Conservation (phyloP, 2,888 invertebrate species). For the Rhaphigaster nebulosa region DNA sequence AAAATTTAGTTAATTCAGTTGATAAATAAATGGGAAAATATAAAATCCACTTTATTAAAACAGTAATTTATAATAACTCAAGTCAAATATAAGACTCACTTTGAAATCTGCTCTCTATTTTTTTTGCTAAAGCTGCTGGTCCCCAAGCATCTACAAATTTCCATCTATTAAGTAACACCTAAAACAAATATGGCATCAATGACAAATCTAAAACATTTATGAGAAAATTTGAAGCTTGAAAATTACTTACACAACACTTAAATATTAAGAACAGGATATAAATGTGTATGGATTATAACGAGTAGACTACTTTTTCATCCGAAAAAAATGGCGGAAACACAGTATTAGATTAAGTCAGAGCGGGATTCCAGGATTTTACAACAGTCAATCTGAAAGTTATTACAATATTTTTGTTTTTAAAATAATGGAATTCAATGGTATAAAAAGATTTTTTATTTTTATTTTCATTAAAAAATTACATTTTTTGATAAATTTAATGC, state of each 20-base stretch:
- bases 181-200: neutral
- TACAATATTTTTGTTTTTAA: neutral
- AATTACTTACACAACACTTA: neutral
- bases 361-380: neutral
- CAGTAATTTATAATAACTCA: neutral
- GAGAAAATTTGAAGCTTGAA: neutral
- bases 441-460: too few relatives aligned
- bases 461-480: too few relatives aligned
- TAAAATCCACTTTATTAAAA: neutral
- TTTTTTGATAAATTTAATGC: neutral
- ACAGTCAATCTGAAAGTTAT: neutral
- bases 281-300: neutral
- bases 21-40: neutral
- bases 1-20: too few relatives aligned
- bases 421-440: neutral
- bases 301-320: neutral
- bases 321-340: conserved; percentile 13
- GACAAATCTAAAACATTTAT: neutral
- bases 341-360: neutral
- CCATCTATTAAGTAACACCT: neutral
- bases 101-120: neutral
- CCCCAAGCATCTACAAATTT: neutral
- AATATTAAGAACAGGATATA: neutral
- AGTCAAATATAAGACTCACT: neutral
- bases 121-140: neutral